A percentile compares a stretch with the other conserved stretches of the same genome.
Conservation (phyloP, 2,888 invertebrate species). For the Campoplex nolae region DNA sequence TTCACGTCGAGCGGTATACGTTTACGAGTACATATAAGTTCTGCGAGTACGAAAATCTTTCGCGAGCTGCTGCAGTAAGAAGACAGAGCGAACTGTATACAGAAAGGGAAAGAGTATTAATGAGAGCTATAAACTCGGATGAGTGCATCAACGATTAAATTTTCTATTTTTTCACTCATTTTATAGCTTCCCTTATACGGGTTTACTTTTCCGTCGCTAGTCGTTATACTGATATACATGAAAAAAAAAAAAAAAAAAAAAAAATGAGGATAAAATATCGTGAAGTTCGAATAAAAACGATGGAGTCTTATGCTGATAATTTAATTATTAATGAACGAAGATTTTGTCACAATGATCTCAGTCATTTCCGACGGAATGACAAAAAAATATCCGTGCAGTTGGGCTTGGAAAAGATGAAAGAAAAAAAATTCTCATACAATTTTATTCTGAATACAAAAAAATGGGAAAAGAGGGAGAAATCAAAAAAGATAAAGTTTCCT, state of each 20-base stretch:
- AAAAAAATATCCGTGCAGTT: not conserved
- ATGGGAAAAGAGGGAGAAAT: not conserved
- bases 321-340: not conserved
- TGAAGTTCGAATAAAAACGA: not conserved
- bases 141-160: not conserved
- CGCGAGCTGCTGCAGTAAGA: not conserved
- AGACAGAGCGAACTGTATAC: not conserved
- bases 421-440: not conserved
- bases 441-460: not conserved
- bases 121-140: constrained; percentile 9
- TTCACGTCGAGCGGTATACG: not conserved
- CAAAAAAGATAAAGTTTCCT: not conserved
- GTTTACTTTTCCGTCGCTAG: not conserved
- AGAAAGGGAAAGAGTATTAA: not conserved
- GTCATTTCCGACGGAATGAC: not conserved
- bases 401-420: not conserved
- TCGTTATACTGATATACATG: not conserved
- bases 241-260: constrained; percentile 17
- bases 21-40: not conserved
- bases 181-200: not conserved
- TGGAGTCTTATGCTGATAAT: not conserved
- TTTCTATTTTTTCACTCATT: not conserved
- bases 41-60: not conserved
- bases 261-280: not conserved
- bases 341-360: not conserved